phyloP scores from a whole-genome alignment of 2,888 invertebrate species.

The Helobdella robusta region DNA sequence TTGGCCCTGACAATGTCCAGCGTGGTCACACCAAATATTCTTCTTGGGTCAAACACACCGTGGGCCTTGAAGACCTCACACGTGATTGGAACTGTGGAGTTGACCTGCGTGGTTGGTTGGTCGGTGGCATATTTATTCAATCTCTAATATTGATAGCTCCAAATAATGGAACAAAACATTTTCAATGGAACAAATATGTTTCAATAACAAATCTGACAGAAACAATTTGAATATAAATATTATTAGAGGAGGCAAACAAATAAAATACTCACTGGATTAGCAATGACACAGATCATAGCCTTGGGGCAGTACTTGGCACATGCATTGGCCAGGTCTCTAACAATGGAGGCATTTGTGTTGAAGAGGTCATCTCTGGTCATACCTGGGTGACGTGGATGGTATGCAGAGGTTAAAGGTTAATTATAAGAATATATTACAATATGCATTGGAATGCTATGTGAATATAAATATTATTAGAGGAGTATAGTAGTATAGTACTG shows the following conservation, averaged over 20 bases:
- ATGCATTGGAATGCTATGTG: no score
- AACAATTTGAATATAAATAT: no score
- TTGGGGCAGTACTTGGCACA: slow-evolving; percentile 77
- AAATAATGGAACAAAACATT: no score
- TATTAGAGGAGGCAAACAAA: no score
- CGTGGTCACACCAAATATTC: slow-evolving; percentile 90
- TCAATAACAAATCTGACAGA: no score
- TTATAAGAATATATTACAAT: no score
- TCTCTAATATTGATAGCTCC: neutral
- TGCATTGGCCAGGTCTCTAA: slow-evolving; percentile 71
- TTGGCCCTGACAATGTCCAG: slow-evolving; percentile 89
- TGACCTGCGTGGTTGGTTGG: slow-evolving; percentile 53
- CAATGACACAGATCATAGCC: slow-evolving; percentile 86
- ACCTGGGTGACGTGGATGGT: slow-evolving; percentile 38
- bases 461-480: no score
- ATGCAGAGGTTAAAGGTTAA: neutral
- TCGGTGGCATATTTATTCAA: neutral
- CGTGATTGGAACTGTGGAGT: slow-evolving; percentile 95
- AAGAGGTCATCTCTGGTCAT: slow-evolving; percentile 98
- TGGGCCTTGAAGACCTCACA: slow-evolving; percentile 83
- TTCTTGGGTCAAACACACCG: slow-evolving; percentile 78
- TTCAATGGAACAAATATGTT: no score
- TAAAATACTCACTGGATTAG: slow-evolving; percentile 77
- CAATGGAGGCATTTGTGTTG: slow-evolving; percentile 93
- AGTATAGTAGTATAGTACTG: no score